These are phyloP conservation scores for Tympanoctomys barrerae DNA, from an alignment of 2,797 vertebrate genomes.

Conservation along the genomic window DNA sequence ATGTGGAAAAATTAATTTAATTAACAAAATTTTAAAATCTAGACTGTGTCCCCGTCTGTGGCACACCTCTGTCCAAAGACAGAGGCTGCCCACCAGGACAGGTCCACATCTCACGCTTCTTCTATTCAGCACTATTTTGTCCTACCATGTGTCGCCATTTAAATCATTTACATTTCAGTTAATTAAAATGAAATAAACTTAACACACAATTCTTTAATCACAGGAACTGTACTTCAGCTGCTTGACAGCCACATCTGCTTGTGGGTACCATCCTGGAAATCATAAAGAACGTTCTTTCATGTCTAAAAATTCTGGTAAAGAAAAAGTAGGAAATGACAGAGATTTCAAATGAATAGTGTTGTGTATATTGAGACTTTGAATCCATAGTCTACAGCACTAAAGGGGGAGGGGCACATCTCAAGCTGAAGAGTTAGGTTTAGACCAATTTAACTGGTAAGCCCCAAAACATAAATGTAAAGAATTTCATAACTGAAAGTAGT, in stretches of 20 bases:
- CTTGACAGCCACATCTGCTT: neutral
- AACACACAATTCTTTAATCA: neutral
- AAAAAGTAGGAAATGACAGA: neutral
- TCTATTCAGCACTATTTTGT: neutral
- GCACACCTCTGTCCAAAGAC: neutral
- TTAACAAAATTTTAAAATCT: neutral
- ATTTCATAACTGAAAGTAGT: neutral
- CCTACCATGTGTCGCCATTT: neutral
- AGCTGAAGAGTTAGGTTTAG: constrained; percentile 42
- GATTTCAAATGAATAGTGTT: neutral
- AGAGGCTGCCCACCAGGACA: neutral
- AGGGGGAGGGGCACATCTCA: neutral
- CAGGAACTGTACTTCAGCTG: neutral
- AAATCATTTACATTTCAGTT: constrained; percentile 12
- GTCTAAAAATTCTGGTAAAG: neutral
- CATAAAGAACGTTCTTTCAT: neutral
- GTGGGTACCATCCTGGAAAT: neutral
- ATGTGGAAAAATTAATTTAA: neutral
- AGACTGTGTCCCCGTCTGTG: neutral
- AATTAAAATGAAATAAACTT: constrained; percentile 25
- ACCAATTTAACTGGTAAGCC: neutral
- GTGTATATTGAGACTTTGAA: neutral
- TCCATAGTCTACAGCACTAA: neutral
- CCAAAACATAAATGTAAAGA: neutral
- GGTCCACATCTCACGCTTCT: neutral